Evolutionary conservation across 2,113 vertebrate species (phyloP), one percentile per base, ranked within the genome.

Genomic region (Zosterops japonicus): DNA sequence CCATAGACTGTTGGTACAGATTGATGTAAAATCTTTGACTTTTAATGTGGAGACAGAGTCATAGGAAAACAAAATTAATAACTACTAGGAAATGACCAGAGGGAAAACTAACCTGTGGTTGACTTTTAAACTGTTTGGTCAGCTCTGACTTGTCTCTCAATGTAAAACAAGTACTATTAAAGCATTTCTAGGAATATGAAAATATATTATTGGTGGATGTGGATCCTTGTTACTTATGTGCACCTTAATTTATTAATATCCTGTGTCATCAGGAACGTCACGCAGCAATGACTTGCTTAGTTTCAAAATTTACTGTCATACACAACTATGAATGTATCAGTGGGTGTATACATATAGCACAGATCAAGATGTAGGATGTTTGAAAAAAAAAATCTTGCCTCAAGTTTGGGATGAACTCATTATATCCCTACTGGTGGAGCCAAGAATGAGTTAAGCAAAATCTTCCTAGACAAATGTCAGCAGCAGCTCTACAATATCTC

Each of bases 391-490:
- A 33, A 22, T 53, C 71, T 82, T 80, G 27, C 56, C 65, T 72
- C 41, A 63, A 57, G 44, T 89, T 88, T 78, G 81, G 8, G 23
- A 92, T 72, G 61, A 90, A 55, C 29, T 81, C 15, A 55, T 85
- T 92, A 55, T 69, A 42, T 87, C 72, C 85, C 36, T 69, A 63
- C 60, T 63, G 52, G 28, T 83, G 71, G 72, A 94, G 92, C 52
- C 72, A 93, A 90, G 64, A 86, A 81, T 83, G 41, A 78, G 19
- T 87, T 88, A 47, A 71, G 64, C n/a, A 47, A 89, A 92, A 47
- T 74, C 61, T 96, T 97, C 94, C 68, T 80, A 96, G 93, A 75
- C 74, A 91, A 89, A 78, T 85, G 52, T 47, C 2, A 20, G 87
- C 65, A 95, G 85, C 71, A 92, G 64, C 44, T 90, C 61, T 90